Base-by-base conservation (phyloP, 2,113 vertebrate genomes). In the Bambusicola thoracicus region DNA sequence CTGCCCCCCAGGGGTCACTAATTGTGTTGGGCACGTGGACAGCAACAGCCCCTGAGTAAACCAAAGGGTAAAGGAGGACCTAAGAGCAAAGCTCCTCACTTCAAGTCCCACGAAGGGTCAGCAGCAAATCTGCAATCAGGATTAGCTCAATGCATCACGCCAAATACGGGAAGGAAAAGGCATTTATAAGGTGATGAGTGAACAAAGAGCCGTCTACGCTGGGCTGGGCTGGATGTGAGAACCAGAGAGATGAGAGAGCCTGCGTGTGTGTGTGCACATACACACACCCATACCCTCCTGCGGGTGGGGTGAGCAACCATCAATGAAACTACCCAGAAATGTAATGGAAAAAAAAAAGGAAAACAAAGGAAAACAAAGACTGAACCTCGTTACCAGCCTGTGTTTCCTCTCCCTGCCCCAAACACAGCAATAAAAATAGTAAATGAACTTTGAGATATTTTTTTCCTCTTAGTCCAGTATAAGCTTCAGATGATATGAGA, bases 101-200 rank as follows among this genome's bases (percentile, higher is more conserved):
- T 21, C 27, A 92, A 76, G 17, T 59, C 63, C 30, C 21, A 2
- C 38, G 36, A 2, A 1, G 48, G 68, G 49, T 70, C 75, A 63
- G 76, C 11, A 3, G 63, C 53, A 81, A 94, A 91, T 40, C 90
- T 62, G 51, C 51, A 81, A 73, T 25, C 36, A 15, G 17, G 43
- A 46, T n/a, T 24, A 67, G 30, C 61, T 63, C 17, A 29, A 12
- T 19, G 38, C 25, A 11, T 38, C 11, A 63, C 38, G 25, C 93
- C 62, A 48, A 86, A 66, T 14, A 65, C 0, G 2, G 59, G 82
- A 51, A 92, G 85, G 87, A 88, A 96, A 93, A 94, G 62, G 85
- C 92, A 92, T 95, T 96, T 94, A 92, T 85, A 97, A 93, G 96
- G 94, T 92, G 87, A 67, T 81, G 90, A 96, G 40, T 91, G 95